Conservation (phyloP, 2,888 invertebrate species). For the Tineola bisselliella region DNA sequence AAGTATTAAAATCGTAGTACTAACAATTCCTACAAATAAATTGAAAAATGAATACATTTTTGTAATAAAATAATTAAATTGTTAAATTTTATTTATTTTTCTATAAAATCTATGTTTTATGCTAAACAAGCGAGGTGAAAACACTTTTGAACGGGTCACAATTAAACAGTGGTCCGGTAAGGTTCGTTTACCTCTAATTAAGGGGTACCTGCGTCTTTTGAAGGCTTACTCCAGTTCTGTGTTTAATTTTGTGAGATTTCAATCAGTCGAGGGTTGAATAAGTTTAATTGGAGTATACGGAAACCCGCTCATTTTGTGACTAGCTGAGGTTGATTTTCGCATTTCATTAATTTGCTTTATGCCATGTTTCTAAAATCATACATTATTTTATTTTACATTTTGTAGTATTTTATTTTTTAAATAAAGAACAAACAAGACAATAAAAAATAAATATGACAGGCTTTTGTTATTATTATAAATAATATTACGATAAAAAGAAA, state of each 20-base stretch:
- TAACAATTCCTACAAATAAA: no score
- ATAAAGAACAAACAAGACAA: no score
- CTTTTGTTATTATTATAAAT: no score
- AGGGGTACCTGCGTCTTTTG: conserved; percentile 20
- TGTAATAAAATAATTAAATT: no score
- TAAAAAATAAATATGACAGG: no score
- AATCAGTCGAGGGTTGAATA: conserved; percentile 20
- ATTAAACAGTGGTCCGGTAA: background rate
- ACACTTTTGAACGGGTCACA: background rate
- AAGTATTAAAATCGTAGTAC: no score
- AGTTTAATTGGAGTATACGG: conserved; percentile 14
- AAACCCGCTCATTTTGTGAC: conserved; percentile 9
- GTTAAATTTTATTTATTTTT: no score
- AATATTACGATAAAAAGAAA: no score
- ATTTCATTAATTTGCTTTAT: background rate
- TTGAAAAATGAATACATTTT: no score
- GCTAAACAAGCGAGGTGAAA: background rate
- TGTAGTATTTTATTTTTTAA: no score
- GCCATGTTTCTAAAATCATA: background rate
- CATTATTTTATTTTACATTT: no score
- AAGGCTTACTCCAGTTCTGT: conserved; percentile 17
- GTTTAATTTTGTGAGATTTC: conserved; percentile 21
- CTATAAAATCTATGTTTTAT: background rate
- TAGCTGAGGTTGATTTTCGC: background rate
- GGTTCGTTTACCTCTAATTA: conserved; percentile 19